Base-by-base conservation (phyloP, 2,888 invertebrate genomes). In the Drosophila rubida region DNA sequence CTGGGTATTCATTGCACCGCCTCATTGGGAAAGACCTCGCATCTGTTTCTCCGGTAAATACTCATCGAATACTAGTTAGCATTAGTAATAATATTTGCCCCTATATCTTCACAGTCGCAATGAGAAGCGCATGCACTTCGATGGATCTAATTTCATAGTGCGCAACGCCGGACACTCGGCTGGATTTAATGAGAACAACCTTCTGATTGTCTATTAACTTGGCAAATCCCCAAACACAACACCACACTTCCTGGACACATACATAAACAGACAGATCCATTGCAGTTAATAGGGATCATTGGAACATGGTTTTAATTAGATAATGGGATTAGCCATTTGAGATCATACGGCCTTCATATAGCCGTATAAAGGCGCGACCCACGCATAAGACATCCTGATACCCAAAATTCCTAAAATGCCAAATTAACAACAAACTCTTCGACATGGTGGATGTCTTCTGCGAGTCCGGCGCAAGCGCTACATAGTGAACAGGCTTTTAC, bases 121-220 rank as follows among this genome's bases (percentile, higher is more conserved):
- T 22, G 97, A 97, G 91, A 93, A 97, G 76, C 94, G 97, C 73
- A 96, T 97, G 96, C 97, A 97, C 90, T 97, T 96, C 84, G 97
- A 97, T 91, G 96, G 97, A 7, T 95, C 95, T 81, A 95, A 95
- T 75, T 97, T 97, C 91, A 96, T 96, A 76, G 97, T 97, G 13
- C 95, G 97, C 87, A 97, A 97, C 92, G 97, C 97, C 14, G 97
- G 97, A 9, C 97, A 97, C 91, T 97, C 97, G 22, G 97, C 97
- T 59, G 97, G 97, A 51, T 97, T 97, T 91, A 97, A 97, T 91
- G 96, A 97, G 91, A 95, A 96, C 90, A 97, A 97, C 91, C 95
- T 96, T 90, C 93, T 97, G 45, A 97, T 97, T 93, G 96, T 97
- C 85, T 97, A 96, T 92, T 97, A 94, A 94, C 75, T 23, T 11